phyloP scores from a whole-genome alignment of 2,888 invertebrate species.

The Dicranocentrus wangi region DNA sequence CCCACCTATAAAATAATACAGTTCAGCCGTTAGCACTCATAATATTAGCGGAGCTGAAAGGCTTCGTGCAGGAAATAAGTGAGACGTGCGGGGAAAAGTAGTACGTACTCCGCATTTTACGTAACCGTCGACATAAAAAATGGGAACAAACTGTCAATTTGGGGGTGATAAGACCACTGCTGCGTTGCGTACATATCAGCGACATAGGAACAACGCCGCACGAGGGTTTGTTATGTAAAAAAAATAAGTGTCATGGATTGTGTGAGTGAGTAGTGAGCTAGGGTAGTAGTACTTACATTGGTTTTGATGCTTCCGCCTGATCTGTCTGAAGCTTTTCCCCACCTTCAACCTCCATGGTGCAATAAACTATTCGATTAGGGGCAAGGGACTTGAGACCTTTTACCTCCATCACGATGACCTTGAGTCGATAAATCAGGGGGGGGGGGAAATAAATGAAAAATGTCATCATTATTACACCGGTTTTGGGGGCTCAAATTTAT shows the following conservation, averaged over 20 bases:
- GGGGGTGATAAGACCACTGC: too few relatives aligned
- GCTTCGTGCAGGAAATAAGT: too few relatives aligned
- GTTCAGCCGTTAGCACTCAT: too few relatives aligned
- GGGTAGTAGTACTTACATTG: slow-evolving; percentile 81
- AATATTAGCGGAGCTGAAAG: too few relatives aligned
- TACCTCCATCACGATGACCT: slow-evolving; percentile 99
- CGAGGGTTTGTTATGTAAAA: neutral
- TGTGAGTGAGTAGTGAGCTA: neutral
- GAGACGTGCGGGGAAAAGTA: too few relatives aligned
- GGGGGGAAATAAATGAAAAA: neutral
- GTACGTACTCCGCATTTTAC: too few relatives aligned
- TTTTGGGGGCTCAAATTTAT: neutral
- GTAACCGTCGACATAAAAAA: neutral
- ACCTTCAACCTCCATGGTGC: slow-evolving; percentile 99
- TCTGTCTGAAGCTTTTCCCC: slow-evolving; percentile 99
- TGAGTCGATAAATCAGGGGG: slow-evolving; percentile 26
- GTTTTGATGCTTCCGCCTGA: slow-evolving; percentile 99
- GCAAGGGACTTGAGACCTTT: slow-evolving; percentile 97
- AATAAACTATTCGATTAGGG: slow-evolving; percentile 98
- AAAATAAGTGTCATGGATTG: neutral
- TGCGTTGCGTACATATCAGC: neutral
- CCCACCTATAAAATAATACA: slow-evolving; percentile 84
- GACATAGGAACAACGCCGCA: too few relatives aligned
- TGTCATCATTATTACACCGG: neutral
- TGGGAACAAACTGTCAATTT: neutral